Evolutionary conservation across 2,113 vertebrate species (phyloP).

Genomic region (Vimba vimba): DNA sequence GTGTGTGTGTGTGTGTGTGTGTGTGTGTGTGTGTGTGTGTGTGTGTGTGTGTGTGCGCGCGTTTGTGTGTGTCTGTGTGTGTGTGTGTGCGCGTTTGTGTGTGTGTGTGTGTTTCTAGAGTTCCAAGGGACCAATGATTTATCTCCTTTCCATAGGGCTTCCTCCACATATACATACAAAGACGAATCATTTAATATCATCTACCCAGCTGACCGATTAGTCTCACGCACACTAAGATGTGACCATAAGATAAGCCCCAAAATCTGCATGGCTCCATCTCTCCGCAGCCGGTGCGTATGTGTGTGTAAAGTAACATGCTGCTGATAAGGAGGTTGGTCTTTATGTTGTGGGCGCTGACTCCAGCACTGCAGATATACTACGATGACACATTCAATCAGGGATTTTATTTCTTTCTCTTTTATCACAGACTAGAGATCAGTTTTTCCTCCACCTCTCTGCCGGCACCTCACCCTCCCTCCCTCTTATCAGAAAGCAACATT

Average conservation of each 20-base stretch:
- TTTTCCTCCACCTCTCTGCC: conserved; percentile 7
- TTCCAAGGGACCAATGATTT: conserved; percentile 51
- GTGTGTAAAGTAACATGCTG: conserved; percentile 46
- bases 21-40: not conserved
- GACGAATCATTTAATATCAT: conserved; percentile 25
- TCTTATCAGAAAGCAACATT: conserved; percentile 45
- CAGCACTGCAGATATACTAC: conserved; percentile 45
- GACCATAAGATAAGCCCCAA: not conserved
- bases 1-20: not conserved
- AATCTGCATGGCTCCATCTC: conserved; percentile 42
- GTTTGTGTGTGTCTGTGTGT: not conserved
- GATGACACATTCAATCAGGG: conserved; percentile 53
- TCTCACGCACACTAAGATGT: conserved; percentile 31
- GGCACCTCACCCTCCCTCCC: not conserved
- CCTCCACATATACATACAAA: conserved; percentile 39
- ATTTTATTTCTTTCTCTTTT: conserved; percentile 51
- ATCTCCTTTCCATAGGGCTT: conserved; percentile 47
- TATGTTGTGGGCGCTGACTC: conserved; percentile 30
- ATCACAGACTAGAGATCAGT: conserved; percentile 19
- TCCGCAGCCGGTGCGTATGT: conserved; percentile 29
- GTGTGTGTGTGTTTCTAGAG: conserved; percentile 13
- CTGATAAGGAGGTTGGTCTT: conserved; percentile 46
- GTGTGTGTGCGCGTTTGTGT: not conserved
- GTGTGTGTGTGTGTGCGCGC: conserved; percentile 7
- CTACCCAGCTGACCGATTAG: conserved; percentile 25